Evolutionary conservation across 1,140 invertebrate genomes (phyloP), one percentile per base, ranked within the genome.

Genomic region (Adoxophyes honmai): DNA sequence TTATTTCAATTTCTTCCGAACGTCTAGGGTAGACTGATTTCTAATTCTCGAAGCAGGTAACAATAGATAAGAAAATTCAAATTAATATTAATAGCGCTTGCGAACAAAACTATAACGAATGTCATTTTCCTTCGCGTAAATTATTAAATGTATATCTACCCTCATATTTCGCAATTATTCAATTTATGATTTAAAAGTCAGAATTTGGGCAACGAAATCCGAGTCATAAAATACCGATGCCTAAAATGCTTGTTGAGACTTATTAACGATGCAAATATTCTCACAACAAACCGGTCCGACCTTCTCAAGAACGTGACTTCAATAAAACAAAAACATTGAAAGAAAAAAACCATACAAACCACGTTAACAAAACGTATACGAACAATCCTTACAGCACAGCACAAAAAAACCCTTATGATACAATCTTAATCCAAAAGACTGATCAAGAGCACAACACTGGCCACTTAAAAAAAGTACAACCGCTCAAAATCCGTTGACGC

Each of bases 241-340:
- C n/a, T n/a, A n/a, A n/a, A n/a, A n/a, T n/a, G n/a, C n/a, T n/a
- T n/a, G n/a, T 33, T 28, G 21, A 28, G 21, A 48, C 21, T 13
- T 13, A 21, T 48, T 33, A 48, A 48, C 42, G 42, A 48, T 48
- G 42, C 42, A 21, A 48, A 48, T 48, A 48, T 48, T 48, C 42
- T 18, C 42, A 48, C 42, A 48, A 33, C 28, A 48, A 48, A 48
- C 42, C 42, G 42, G 42, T 48, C 42, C 42, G 42, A 48, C 42
- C 42, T 48, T 33, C 42, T 48, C 42, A 48, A 48, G 42, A 48
- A 48, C 42, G 42, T 48, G 42, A 48, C 42, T 48, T n/a, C 42
- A 48, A 48, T 48, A 48, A 16, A 48, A 48, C 42, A 48, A 48
- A 48, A 44, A 36, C 21, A 28, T 28, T 28, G 21, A 6, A 2